These are phyloP conservation scores for Hybognathus amarus DNA, from an alignment of 2,797 vertebrate genomes.

Conservation along the genomic window DNA sequence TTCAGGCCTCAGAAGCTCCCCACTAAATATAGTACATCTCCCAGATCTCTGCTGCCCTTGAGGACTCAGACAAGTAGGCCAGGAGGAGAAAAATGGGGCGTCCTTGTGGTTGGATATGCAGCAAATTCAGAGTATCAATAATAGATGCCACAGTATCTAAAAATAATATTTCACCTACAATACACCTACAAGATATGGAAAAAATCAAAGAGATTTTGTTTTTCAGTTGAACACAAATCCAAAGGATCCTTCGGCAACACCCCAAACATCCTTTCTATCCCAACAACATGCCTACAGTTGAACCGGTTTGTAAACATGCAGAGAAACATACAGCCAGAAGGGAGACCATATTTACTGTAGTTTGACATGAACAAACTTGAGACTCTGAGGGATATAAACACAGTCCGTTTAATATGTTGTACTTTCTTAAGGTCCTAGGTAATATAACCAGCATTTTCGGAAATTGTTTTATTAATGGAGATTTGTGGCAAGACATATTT, in stretches of 20 bases:
- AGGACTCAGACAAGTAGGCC: slow-evolving; percentile 66
- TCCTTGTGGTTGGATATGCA: slow-evolving; percentile 45
- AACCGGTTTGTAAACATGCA: neutral
- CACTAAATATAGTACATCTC: slow-evolving; percentile 64
- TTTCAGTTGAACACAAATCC: slow-evolving; percentile 1
- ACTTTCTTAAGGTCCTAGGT: neutral
- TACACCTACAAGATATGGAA: slow-evolving; percentile 33
- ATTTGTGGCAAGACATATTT: neutral
- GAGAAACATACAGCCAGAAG: neutral
- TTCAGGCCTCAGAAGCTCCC: slow-evolving; percentile 53
- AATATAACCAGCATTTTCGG: neutral
- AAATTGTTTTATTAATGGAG: neutral
- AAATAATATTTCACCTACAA: slow-evolving; percentile 60
- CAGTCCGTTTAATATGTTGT: neutral
- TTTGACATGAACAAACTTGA: neutral
- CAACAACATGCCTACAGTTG: neutral
- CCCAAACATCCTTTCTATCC: neutral
- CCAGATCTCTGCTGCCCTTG: slow-evolving; percentile 61
- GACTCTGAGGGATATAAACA: neutral
- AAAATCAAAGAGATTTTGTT: neutral
- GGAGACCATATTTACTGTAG: neutral
- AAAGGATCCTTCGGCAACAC: slow-evolving; percentile 6
- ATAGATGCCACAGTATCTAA: slow-evolving; percentile 62
- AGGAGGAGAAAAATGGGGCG: slow-evolving; percentile 64
- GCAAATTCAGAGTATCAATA: slow-evolving; percentile 63